phyloP scores from a whole-genome alignment of 2,797 vertebrate species.

The Heteromormyrus szaboi region DNA sequence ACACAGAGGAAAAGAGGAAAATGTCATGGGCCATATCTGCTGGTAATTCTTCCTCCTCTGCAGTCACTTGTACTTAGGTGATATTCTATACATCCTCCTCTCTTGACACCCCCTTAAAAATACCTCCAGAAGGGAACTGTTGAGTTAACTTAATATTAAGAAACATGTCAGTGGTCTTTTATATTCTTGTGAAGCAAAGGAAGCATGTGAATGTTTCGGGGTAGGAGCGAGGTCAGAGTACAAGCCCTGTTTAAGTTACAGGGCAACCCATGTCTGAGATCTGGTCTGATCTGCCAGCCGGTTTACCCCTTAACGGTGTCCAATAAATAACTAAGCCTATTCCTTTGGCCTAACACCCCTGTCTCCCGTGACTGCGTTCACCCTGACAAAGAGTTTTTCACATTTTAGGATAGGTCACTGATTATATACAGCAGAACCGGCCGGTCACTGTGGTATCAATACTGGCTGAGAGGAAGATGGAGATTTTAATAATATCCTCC shows the following conservation, averaged over 20 bases:
- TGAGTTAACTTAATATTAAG: background rate
- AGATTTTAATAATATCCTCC: background rate
- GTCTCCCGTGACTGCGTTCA: background rate
- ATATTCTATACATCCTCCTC: background rate
- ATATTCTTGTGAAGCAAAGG: background rate
- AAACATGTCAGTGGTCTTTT: background rate
- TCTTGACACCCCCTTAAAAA: background rate
- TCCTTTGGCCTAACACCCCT: background rate
- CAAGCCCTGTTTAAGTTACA: background rate
- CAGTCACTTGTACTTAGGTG: background rate
- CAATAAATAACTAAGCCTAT: background rate
- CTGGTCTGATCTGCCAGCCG: background rate
- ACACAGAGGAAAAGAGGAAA: background rate
- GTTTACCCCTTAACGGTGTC: background rate
- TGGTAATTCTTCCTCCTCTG: background rate
- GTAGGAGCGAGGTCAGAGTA: background rate
- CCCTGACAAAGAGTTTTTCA: background rate
- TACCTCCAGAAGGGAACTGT: background rate
- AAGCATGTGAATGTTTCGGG: background rate
- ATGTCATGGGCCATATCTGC: background rate
- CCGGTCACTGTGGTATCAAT: background rate
- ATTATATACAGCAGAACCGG: background rate
- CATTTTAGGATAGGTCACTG: background rate
- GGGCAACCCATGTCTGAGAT: background rate
- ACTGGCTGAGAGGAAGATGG: background rate